phyloP scores from a whole-genome alignment of 2,888 invertebrate genomes.

The Zootermopsis nevadensis region DNA sequence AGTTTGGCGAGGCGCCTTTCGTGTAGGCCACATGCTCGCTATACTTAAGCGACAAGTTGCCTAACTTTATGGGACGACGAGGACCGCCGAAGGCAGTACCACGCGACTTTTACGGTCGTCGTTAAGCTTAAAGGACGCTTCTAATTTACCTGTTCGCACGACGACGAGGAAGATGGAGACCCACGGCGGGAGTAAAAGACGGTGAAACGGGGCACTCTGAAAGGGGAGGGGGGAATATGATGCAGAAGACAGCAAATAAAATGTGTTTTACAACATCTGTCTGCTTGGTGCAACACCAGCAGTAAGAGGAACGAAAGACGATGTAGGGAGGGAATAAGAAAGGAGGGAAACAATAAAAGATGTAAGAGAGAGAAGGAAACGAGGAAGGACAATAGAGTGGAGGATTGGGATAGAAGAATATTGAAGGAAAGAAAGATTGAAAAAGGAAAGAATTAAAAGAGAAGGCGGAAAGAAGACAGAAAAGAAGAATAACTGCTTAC shows the following conservation, averaged over 20 bases:
- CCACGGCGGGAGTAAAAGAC: neutral
- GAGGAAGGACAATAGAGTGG: no score
- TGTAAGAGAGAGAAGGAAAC: no score
- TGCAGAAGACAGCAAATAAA: neutral
- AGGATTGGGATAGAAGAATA: no score
- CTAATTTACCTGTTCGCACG: neutral
- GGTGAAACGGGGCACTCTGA: neutral
- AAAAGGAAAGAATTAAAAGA: no score
- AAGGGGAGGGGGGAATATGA: neutral
- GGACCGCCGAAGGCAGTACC: neutral
- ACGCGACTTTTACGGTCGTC: neutral
- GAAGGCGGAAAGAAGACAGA: no score
- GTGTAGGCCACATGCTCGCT: conserved; percentile 4
- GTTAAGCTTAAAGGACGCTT: neutral
- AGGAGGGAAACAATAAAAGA: no score
- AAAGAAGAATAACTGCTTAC: no score
- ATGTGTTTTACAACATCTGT: neutral
- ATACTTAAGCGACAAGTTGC: neutral
- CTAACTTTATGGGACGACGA: neutral
- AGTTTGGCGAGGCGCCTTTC: neutral
- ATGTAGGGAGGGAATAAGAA: no score
- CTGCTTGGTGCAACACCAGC: neutral
- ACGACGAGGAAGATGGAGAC: neutral
- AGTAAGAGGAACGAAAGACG: no score
- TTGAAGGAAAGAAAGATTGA: no score